phyloP scores from a whole-genome alignment of 2,113 vertebrate genomes.

The Rhinogobius similis region DNA sequence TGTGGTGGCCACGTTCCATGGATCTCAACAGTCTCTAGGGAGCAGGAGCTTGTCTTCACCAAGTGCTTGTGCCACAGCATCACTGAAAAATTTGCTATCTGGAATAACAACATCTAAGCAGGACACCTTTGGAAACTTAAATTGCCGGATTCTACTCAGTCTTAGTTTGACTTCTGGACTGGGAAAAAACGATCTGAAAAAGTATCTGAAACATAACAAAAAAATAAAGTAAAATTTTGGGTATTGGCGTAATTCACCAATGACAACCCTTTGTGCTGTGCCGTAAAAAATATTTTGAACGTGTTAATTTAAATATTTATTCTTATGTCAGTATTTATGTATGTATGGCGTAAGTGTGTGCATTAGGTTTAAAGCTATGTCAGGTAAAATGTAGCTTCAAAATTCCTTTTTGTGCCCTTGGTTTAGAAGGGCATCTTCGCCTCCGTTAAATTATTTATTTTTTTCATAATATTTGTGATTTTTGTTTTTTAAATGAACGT shows the following conservation, averaged over 20 bases:
- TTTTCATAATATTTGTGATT: not conserved
- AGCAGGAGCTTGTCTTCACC: conserved; percentile 29
- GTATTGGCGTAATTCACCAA: conserved; percentile 1
- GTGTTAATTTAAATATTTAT: not conserved
- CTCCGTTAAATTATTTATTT: not conserved
- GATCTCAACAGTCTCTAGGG: conserved; percentile 33
- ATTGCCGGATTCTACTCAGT: conserved; percentile 30
- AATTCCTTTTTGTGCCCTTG: not conserved
- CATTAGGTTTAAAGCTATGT: not conserved
- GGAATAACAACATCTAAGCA: conserved; percentile 46
- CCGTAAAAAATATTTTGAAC: too few relatives aligned
- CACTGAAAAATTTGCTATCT: conserved; percentile 38
- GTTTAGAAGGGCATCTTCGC: not conserved
- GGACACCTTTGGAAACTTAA: conserved; percentile 15
- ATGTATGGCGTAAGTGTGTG: not conserved
- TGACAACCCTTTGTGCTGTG: not conserved
- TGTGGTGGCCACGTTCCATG: conserved; percentile 47
- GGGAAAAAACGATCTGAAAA: not conserved
- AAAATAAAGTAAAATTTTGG: conserved; percentile 8
- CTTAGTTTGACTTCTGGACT: conserved; percentile 14
- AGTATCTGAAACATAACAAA: conserved; percentile 1
- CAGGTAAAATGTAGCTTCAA: not conserved
- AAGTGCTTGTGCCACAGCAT: conserved; percentile 42
- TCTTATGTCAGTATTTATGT: not conserved
- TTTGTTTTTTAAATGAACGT: not conserved